Base-by-base conservation (phyloP, 1,140 invertebrate genomes). In the Solen grandis region DNA sequence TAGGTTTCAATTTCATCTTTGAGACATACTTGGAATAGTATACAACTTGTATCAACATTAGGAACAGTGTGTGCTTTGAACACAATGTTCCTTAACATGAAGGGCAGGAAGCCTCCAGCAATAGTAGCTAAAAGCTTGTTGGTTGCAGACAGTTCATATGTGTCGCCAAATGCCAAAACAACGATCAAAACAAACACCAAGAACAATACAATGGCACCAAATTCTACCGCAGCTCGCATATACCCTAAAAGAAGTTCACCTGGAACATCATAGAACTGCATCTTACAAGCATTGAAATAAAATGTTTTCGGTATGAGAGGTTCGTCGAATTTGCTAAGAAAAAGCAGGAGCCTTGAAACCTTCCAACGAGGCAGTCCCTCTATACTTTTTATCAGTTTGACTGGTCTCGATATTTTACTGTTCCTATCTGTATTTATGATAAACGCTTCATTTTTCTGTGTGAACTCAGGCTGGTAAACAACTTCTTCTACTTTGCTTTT, bases 401-500 rank as follows among this genome's bases (percentile, higher is more conserved):
- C 52, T 2, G 60, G 60, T 19, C 57, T 35, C 36, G 65, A 29
- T 2, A 66, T 31, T 31, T 16, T 57, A 25, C 41, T 33, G 8
- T 14, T 10, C 38, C 35, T 31, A 19, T 77, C 75, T 1, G 81
- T 63, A 38, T 83, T 38, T 3, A 87, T 77, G 5, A 75, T 55
- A 50, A 87, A 78, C 0, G 72, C 82, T 5, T 81, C 74, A 65
- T 87, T 87, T 54, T 85, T 78, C 57, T 86, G 83, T 22, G 76
- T 75, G 4, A 50, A 5, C 0, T 69, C 75, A 33, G 78, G 76
- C 36, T 62, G 25, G 36, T 65, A 54, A 14, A 84, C 82, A 19
- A 77, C 72, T 10, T 81, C 41, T 50, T 87, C 72, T 25, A 89
- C 78, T 46, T 86, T 80, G 0, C 83, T 55, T 41, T 76, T 70